Conservation (phyloP, 2,888 invertebrate species). For the Dynastes grantii region DNA sequence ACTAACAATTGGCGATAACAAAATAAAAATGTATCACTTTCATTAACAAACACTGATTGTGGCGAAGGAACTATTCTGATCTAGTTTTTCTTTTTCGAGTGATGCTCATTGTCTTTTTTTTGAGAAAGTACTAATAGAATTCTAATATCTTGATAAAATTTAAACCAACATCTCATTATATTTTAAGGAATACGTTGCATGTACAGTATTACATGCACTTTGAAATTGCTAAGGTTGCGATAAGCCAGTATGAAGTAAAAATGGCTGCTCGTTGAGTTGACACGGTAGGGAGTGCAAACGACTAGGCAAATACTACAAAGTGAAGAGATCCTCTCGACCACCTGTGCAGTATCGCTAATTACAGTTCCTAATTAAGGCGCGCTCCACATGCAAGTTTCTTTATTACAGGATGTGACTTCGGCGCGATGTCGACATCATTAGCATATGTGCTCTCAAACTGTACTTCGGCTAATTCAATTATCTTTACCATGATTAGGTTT, state of each 20-base stretch:
- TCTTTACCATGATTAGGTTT: slow-evolving; percentile 55
- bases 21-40: too few relatives aligned
- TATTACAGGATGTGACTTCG: slow-evolving; percentile 57
- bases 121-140: too few relatives aligned
- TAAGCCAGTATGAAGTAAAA: slow-evolving; percentile 1
- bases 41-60: too few relatives aligned
- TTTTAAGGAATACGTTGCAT: too few relatives aligned
- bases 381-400: slow-evolving; percentile 63
- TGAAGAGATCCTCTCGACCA: slow-evolving; percentile 58
- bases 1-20: too few relatives aligned
- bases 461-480: slow-evolving; percentile 54
- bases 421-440: slow-evolving; percentile 55
- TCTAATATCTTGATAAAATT: too few relatives aligned
- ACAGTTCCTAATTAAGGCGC: slow-evolving; percentile 64
- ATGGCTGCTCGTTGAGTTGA: slow-evolving; percentile 11
- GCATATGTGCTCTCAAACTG: slow-evolving; percentile 57
- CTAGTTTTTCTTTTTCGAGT: too few relatives aligned
- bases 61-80: too few relatives aligned
- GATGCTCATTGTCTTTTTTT: too few relatives aligned
- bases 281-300: slow-evolving; percentile 33
- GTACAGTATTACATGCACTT: background rate
- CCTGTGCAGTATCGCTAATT: slow-evolving; percentile 64
- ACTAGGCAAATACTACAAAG: slow-evolving; percentile 43
- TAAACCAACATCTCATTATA: too few relatives aligned
- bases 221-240: background rate